Evolutionary conservation across 2,113 vertebrate genomes (phyloP), one percentile per base, ranked within the genome.

Genomic region (Rhinopomastus cyanomelas): DNA sequence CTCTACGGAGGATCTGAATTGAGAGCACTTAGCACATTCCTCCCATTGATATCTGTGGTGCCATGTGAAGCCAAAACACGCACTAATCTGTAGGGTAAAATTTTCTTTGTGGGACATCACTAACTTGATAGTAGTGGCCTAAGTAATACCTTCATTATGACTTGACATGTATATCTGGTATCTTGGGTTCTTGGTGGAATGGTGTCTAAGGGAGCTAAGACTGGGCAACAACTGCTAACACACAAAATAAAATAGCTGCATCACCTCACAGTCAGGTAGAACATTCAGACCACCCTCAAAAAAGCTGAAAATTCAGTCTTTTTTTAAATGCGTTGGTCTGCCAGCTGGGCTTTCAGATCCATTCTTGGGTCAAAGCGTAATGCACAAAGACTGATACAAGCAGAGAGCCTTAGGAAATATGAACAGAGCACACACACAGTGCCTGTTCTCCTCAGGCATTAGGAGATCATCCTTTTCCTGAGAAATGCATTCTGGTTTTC

Each of bases 11-110:
- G 73, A 88, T 48, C 80, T 5, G 32, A 88, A 88, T 91, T 87
- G 77, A 55, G 81, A 92, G 36, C 69, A 16, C 37, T 93, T 92
- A 95, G 94, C 95, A 95, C 93, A 93, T 94, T 92, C 88, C 83
- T 95, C 61, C 88, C 66, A 29, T 6, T 55, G 92, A 66, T 75
- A 86, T 67, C 76, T 88, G 65, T 76, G 91, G 65, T 6, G 29
- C 53, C 48, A 2, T 4, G 17, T 46, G 11, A 79, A 89, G 90
- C 88, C 94, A 91, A 94, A 89, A 71, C 12, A 91, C 88, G 92
- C 88, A 94, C 42, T 37, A 2, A 71, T 46, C 48, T 21, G 65
- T 19, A 7, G 77, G 85, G 61, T 37, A 71, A 29, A 46, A 89
- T 57, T 77, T 59, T 48, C 39, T 89, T 60, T 42, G 30, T 74